phyloP scores from a whole-genome alignment of 2,797 vertebrate species.

The Masticophis lateralis region DNA sequence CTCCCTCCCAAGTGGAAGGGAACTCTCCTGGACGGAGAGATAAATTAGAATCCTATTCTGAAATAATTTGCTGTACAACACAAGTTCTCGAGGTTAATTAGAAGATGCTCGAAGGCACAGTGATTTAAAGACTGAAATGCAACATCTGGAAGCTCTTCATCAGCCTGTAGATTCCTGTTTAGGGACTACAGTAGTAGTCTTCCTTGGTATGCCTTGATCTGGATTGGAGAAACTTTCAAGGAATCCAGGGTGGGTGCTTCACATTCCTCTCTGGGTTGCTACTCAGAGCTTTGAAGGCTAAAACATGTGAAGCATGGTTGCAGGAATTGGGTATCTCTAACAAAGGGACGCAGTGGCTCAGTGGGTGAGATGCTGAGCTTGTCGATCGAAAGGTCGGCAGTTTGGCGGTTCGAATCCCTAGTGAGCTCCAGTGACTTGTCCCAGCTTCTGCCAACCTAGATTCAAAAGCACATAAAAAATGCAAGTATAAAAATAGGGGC shows the following conservation, averaged over 20 bases:
- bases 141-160: not conserved
- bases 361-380: no score
- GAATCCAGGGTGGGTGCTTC: not conserved
- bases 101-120: not conserved
- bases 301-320: not conserved
- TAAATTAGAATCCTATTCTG: conserved; percentile 47
- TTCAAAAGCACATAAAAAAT: no score
- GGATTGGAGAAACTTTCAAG: not conserved
- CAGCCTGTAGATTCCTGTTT: not conserved
- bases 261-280: not conserved
- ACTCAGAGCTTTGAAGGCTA: not conserved
- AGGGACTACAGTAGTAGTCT: not conserved
- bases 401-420: no score
- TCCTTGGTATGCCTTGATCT: not conserved
- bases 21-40: conserved; percentile 20
- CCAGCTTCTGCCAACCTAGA: no score
- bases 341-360: no score
- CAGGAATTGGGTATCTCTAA: not conserved
- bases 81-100: not conserved
- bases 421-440: no score
- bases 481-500: no score
- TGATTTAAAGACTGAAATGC: not conserved
- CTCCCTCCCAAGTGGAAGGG: conserved; percentile 30
- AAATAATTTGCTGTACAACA: conserved; percentile 46
- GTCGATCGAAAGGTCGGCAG: no score